phyloP scores from a whole-genome alignment of 2,888 invertebrate species.

The Kryphioiulus occultus region DNA sequence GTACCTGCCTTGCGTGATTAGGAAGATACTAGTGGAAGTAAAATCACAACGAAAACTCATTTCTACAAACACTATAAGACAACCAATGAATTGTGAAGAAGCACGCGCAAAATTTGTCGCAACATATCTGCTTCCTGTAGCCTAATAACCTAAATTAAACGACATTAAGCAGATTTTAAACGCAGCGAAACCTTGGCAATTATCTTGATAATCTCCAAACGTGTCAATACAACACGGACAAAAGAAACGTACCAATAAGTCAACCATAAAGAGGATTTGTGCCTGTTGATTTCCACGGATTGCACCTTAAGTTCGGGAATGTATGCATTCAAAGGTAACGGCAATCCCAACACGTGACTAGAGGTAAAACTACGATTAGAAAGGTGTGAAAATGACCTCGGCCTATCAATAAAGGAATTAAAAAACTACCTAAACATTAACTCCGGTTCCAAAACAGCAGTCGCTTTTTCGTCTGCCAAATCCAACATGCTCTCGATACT shows the following conservation, averaged over 20 bases:
- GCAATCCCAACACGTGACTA: constrained; percentile 42
- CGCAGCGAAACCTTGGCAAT: not conserved
- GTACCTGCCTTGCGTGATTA: constrained; percentile 41
- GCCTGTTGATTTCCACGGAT: not conserved
- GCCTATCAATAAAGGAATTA: not conserved
- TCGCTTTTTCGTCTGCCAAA: constrained; percentile 41
- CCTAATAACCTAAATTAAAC: not conserved
- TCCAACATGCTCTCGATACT: constrained; percentile 18
- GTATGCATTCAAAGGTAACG: not conserved
- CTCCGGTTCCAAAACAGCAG: not conserved
- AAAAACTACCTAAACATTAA: constrained; percentile 28
- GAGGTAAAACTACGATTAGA: not conserved
- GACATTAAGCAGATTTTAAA: not conserved
- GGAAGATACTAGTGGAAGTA: constrained; percentile 37
- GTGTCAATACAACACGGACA: not conserved
- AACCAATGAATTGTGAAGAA: not conserved
- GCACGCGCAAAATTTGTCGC: not conserved
- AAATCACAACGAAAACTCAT: not conserved
- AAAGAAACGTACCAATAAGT: constrained; percentile 49
- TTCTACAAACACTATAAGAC: not conserved
- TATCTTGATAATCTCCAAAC: not conserved
- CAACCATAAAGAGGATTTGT: constrained; percentile 48
- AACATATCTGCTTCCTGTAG: not conserved
- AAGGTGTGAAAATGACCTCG: not conserved
- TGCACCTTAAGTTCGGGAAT: not conserved